A percentile compares a stretch with the other conserved stretches of the same genome.
These are phyloP conservation scores for Lochmaea crataegi DNA, from an alignment of 2,888 invertebrate species.

Conservation along the genomic window DNA sequence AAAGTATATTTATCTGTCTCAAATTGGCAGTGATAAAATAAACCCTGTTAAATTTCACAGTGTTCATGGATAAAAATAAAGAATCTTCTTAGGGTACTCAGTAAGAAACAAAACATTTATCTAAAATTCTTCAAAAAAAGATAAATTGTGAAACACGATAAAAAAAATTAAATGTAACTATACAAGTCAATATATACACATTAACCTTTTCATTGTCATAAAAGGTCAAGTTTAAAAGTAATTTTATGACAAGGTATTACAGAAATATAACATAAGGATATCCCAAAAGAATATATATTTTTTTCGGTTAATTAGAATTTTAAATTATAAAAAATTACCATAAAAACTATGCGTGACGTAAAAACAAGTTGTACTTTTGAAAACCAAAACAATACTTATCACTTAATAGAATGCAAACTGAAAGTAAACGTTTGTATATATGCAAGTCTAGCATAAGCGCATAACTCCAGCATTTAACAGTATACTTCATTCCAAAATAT, in stretches of 20 bases:
- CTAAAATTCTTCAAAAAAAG: background rate
- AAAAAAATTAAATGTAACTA: background rate
- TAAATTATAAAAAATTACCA: background rate
- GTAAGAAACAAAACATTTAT: background rate
- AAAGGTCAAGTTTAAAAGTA: constrained; percentile 13
- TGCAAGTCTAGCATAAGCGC: too few relatives aligned
- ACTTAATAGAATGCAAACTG: background rate
- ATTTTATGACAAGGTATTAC: background rate
- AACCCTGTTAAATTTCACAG: background rate
- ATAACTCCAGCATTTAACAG: too few relatives aligned
- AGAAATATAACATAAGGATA: background rate
- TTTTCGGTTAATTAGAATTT: background rate
- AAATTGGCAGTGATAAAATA: background rate
- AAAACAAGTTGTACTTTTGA: background rate
- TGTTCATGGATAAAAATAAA: background rate
- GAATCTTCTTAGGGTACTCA: background rate
- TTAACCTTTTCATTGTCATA: constrained; percentile 7
- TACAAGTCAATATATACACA: background rate
- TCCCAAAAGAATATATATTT: background rate
- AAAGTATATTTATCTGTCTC: too few relatives aligned
- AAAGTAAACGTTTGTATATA: background rate
- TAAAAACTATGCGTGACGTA: background rate
- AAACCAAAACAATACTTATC: background rate
- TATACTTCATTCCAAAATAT: too few relatives aligned
- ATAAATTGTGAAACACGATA: background rate